These are phyloP conservation scores for Polyommatus icarus DNA, from an alignment of 2,888 invertebrate species.

Conservation along the genomic window DNA sequence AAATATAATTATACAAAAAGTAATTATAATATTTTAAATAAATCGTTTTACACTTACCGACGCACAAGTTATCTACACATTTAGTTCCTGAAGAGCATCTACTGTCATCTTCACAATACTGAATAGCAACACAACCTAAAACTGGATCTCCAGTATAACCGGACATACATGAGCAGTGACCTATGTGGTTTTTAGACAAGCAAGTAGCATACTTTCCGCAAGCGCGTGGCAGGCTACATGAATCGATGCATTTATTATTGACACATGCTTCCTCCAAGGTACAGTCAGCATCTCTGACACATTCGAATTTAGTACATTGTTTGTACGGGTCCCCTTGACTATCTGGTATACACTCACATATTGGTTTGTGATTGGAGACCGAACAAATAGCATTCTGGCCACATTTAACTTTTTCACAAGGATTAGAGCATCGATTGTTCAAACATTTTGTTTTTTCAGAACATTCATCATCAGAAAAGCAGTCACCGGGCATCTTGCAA, in stretches of 20 bases:
- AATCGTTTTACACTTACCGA: constrained; percentile 74
- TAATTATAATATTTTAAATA: background rate
- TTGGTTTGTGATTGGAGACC: constrained; percentile 84
- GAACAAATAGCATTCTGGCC: constrained; percentile 88
- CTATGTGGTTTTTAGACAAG: constrained; percentile 87
- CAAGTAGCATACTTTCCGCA: constrained; percentile 92
- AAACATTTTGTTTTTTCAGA: constrained; percentile 87
- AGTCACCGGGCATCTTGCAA: constrained; percentile 91
- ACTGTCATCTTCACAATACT: constrained; percentile 89
- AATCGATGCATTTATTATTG: constrained; percentile 89
- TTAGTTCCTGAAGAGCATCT: constrained; percentile 92
- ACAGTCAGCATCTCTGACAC: constrained; percentile 89
- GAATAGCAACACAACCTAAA: constrained; percentile 90
- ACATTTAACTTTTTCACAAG: constrained; percentile 85
- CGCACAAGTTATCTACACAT: constrained; percentile 90
- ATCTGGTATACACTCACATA: constrained; percentile 87
- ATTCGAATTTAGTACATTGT: constrained; percentile 88
- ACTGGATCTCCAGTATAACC: constrained; percentile 93
- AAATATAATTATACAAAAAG: background rate
- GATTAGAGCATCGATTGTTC: constrained; percentile 88
- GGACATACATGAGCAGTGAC: constrained; percentile 90
- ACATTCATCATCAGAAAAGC: constrained; percentile 89
- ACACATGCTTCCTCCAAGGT: constrained; percentile 85
- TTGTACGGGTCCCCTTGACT: constrained; percentile 88
- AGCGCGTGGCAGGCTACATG: constrained; percentile 89